These are phyloP conservation scores for Siderastrea radians DNA, from an alignment of 92 coral and sea anemone genomes.

Conservation along the genomic window DNA sequence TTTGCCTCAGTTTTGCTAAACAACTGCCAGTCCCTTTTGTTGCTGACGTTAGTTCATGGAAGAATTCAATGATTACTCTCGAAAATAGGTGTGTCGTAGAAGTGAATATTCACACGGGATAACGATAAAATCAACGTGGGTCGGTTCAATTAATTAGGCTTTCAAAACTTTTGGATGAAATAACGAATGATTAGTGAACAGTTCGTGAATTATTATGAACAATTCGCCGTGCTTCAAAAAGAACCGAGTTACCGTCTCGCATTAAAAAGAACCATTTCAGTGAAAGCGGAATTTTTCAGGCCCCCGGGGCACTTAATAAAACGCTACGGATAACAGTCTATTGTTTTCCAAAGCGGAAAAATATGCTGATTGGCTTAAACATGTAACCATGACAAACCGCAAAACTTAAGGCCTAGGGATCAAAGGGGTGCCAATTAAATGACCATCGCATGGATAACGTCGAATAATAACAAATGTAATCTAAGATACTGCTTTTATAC, in stretches of 20 bases:
- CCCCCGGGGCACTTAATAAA: not conserved
- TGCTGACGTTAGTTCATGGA: too few species aligned
- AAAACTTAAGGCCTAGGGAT: not conserved
- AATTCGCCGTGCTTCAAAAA: not conserved
- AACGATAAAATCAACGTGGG: too few species aligned
- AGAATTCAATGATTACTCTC: too few species aligned
- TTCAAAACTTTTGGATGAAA: too few species aligned
- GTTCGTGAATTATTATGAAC: too few species aligned
- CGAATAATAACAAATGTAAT: not conserved
- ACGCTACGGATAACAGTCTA: not conserved
- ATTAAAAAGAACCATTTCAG: not conserved
- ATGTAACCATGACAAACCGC: not conserved
- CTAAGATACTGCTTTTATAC: not conserved
- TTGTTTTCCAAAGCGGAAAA: not conserved
- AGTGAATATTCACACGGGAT: too few species aligned
- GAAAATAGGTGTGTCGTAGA: too few species aligned
- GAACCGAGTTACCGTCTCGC: not conserved
- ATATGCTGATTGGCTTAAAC: not conserved
- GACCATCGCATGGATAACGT: not conserved
- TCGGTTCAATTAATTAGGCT: too few species aligned
- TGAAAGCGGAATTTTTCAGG: not conserved
- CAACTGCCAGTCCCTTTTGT: too few species aligned
- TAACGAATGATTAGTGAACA: too few species aligned
- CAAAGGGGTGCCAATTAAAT: too few species aligned
- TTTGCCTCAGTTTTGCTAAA: too few species aligned